Evolutionary conservation across 2,888 invertebrate genomes (phyloP), one percentile per base, ranked within the genome.

Genomic region (Ormyrus thymus): DNA sequence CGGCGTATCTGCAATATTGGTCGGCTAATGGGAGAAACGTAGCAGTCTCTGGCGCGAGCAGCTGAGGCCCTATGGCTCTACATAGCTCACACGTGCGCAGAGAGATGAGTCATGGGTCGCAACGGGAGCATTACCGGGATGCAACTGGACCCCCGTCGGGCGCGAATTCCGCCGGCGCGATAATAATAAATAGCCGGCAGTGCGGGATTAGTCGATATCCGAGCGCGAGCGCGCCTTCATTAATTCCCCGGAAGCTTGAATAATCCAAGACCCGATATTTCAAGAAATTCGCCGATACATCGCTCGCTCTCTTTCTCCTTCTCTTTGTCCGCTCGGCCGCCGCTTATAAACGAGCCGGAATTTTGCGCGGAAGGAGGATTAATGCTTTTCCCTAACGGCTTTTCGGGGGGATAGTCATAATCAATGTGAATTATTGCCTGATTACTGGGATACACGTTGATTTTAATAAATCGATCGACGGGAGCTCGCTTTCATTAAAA

Each of bases 41-140:
- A 73, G 83, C 81, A 83, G 81, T 83, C 81, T 78, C 81, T 82
- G 82, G 77, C 78, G 82, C 80, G 83, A 83, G 85, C 88, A 87
- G 86, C 88, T 86, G 88, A 87, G 87, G 82, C 86, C 86, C 84
- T 80, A 0, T 6, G 51, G 29, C 29, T 29, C 51, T 15, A 48
- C 66, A n/a, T 48, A 53, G 43, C 29, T 29, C 29, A 29, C 7
- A 15, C 10, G 43, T 15, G 53, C 7, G 55, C 53, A n/a, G 7
- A 0, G 46, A 83, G 85, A 88, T 86, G 87, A 88, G 85, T 88
- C 88, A 88, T 87, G 83, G 84, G 84, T 82, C 85, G 83, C 85
- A 84, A 81, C 81, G 85, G 85, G 86, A 84, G 84, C 83, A 87
- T 86, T 87, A 86, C 13, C 13, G 51, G 83, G 81, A 81, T 83